Percentiles rank a stretch among this genome's conserved stretches.
Evolutionary conservation across 2,888 invertebrate species (phyloP).

Genomic region (Petrolisthes cinctipes): DNA sequence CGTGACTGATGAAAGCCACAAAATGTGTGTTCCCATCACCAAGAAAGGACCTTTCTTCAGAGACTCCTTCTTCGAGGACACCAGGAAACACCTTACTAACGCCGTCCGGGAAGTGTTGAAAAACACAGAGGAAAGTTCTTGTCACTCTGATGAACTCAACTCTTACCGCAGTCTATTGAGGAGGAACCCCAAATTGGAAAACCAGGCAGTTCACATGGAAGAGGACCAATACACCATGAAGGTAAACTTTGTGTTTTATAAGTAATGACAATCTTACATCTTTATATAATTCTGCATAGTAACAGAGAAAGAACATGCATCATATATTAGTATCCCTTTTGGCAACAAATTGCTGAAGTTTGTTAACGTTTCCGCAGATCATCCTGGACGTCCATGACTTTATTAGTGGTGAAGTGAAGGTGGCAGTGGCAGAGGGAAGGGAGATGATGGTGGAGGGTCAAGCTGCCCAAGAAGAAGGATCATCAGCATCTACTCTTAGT

Average conservation of each 20-base stretch:
- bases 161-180: slow-evolving; percentile 26
- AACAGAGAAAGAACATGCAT: not conserved
- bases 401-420: slow-evolving; percentile 50
- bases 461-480: slow-evolving; percentile 34
- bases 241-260: not conserved
- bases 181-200: slow-evolving; percentile 27
- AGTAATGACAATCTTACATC: not conserved
- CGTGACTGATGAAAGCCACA: not conserved
- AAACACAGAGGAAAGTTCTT: not conserved
- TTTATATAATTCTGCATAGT: not conserved
- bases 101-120: slow-evolving; percentile 10
- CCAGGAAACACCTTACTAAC: slow-evolving; percentile 19
- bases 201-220: slow-evolving; percentile 32
- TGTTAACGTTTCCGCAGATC: slow-evolving; percentile 30
- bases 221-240: slow-evolving; percentile 30
- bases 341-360: not conserved
- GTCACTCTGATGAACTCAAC: slow-evolving; percentile 15
- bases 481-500: slow-evolving; percentile 22
- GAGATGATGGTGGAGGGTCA: slow-evolving; percentile 56
- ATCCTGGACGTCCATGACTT: slow-evolving; percentile 61
- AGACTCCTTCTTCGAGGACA: slow-evolving; percentile 41
- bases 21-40: slow-evolving; percentile 24
- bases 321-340: not conserved
- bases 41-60: slow-evolving; percentile 29
- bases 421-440: slow-evolving; percentile 45